A percentile compares a stretch with the other conserved stretches of the same genome.
These are phyloP conservation scores for Amorpha juglandis DNA, from an alignment of 2,888 invertebrate species.

Conservation along the genomic window DNA sequence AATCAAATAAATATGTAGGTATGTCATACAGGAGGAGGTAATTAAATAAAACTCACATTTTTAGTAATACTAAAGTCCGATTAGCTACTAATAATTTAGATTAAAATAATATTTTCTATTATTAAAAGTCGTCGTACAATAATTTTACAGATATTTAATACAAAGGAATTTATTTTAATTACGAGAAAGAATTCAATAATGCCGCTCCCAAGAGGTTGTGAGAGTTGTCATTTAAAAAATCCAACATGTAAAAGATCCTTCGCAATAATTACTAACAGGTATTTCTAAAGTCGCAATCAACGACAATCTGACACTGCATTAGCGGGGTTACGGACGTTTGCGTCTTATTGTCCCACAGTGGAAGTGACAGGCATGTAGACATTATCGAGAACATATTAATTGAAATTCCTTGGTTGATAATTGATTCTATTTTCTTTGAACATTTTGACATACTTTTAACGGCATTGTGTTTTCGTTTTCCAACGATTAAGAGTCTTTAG, in stretches of 20 bases:
- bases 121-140: too few relatives aligned
- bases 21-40: too few relatives aligned
- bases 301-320: slow-evolving; percentile 16
- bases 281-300: neutral
- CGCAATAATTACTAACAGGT: neutral
- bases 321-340: slow-evolving; percentile 6
- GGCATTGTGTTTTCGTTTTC: neutral
- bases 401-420: slow-evolving; percentile 6
- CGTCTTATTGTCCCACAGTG: neutral
- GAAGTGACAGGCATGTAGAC: slow-evolving; percentile 6
- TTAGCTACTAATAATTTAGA: too few relatives aligned
- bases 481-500: neutral
- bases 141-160: too few relatives aligned
- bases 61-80: too few relatives aligned
- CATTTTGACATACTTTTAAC: slow-evolving; percentile 15
- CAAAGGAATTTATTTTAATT: too few relatives aligned
- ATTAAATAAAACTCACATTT: too few relatives aligned
- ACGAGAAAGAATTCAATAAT: too few relatives aligned
- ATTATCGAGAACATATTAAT: slow-evolving; percentile 16
- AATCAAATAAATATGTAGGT: too few relatives aligned
- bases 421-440: neutral
- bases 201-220: too few relatives aligned
- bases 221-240: neutral
- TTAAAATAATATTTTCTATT: too few relatives aligned
- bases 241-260: neutral